Conservation (phyloP, 2,888 invertebrate species). For the Smittia aterrima region DNA sequence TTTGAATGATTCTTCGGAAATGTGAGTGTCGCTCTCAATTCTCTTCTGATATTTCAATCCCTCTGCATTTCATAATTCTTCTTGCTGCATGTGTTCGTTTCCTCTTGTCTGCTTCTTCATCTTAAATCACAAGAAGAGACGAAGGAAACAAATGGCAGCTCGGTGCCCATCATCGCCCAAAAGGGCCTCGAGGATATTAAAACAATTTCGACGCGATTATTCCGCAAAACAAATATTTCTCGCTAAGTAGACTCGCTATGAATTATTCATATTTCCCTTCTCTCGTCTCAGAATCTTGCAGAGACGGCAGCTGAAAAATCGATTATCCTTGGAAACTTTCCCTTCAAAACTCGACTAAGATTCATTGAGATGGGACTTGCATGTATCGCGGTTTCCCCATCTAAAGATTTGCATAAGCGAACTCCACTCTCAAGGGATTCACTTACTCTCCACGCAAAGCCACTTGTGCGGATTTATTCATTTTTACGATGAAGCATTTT, state of each 20-base stretch:
- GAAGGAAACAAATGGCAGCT: not conserved
- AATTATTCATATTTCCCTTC: slow-evolving; percentile 19
- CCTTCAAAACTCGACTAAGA: not conserved
- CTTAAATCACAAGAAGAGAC: not conserved
- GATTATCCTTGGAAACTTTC: slow-evolving; percentile 31
- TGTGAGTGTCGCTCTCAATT: slow-evolving; percentile 34
- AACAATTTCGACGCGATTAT: not conserved
- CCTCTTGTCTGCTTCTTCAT: not conserved
- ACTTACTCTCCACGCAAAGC: too few species aligned
- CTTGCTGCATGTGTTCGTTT: not conserved
- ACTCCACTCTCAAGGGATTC: too few species aligned
- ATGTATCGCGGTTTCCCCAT: too few species aligned
- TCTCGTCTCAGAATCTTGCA: not conserved
- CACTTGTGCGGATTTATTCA: too few species aligned
- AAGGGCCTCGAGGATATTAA: not conserved
- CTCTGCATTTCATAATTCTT: not conserved
- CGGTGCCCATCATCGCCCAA: not conserved
- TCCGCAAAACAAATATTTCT: not conserved
- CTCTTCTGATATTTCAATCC: not conserved
- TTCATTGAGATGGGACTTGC: too few species aligned
- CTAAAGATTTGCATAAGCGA: too few species aligned
- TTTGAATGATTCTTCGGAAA: slow-evolving; percentile 35
- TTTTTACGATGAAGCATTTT: too few species aligned
- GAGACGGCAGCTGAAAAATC: slow-evolving; percentile 22
- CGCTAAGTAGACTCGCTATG: not conserved